phyloP scores from a whole-genome alignment of 2,888 invertebrate genomes.

The Stictocephala bisonia region DNA sequence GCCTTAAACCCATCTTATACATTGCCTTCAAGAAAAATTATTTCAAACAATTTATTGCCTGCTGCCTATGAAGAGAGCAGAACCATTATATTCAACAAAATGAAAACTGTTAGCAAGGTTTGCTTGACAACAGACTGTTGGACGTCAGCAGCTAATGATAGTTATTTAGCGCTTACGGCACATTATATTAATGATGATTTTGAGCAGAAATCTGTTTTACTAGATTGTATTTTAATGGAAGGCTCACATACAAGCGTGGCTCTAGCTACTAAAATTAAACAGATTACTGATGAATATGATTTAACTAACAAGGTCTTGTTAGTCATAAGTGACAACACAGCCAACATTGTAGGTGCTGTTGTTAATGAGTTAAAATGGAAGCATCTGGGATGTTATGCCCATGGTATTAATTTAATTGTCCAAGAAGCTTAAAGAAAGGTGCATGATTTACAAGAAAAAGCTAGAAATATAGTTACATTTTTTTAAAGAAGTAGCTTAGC shows the following conservation, averaged over 20 bases:
- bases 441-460: background rate
- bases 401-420: constrained; percentile 15
- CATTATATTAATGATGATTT: background rate
- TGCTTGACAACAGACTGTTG: background rate
- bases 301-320: constrained; percentile 5
- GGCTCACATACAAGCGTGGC: background rate
- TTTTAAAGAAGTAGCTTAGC: constrained; percentile 6
- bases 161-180: background rate
- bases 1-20: too few relatives aligned
- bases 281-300: background rate
- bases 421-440: background rate
- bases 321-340: constrained; percentile 8
- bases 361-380: background rate
- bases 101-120: background rate
- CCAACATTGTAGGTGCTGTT: background rate
- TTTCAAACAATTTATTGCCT: too few relatives aligned
- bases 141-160: background rate
- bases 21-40: too few relatives aligned
- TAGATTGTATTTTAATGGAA: background rate
- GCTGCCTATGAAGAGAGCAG: too few relatives aligned
- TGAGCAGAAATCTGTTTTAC: background rate
- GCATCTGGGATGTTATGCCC: constrained; percentile 2
- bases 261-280: background rate
- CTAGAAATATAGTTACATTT: background rate
- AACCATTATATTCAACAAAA: too few relatives aligned